Conservation (phyloP, 2,888 invertebrate genomes). For the Sesamia inferens region DNA sequence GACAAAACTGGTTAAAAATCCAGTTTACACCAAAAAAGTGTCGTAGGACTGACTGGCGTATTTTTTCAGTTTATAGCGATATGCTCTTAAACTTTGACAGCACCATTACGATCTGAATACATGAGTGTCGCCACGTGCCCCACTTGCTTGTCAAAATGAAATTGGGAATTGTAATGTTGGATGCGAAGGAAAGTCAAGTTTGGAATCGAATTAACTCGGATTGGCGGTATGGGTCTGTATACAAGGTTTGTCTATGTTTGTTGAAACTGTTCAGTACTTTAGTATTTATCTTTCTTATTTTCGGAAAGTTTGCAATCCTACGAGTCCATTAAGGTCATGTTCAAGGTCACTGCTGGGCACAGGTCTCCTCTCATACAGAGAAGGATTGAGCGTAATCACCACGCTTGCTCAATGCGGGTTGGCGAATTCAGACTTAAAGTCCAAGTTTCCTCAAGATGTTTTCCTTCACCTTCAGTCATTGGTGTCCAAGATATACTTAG, state of each 20-base stretch:
- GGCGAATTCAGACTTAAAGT: too few species aligned
- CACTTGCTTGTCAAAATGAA: constrained; percentile 53
- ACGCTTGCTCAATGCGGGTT: too few species aligned
- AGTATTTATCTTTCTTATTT: constrained; percentile 18
- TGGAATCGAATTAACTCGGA: constrained; percentile 50
- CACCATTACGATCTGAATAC: constrained; percentile 32
- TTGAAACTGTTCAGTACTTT: constrained; percentile 15
- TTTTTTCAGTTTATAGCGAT: constrained; percentile 44
- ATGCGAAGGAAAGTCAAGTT: constrained; percentile 49
- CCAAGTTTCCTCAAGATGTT: too few species aligned
- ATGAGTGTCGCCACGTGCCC: constrained; percentile 33
- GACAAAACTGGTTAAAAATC: not conserved
- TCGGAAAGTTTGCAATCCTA: not conserved
- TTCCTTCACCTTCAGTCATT: too few species aligned
- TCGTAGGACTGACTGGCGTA: constrained; percentile 20
- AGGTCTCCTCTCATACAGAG: too few species aligned
- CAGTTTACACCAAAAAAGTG: not conserved
- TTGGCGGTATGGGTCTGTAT: constrained; percentile 22
- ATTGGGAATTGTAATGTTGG: constrained; percentile 54
- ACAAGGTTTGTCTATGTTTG: constrained; percentile 14
- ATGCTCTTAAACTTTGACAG: constrained; percentile 49
- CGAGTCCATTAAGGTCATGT: not conserved
- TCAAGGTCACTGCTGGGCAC: too few species aligned
- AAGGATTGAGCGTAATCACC: too few species aligned
- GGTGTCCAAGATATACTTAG: too few species aligned